These are phyloP conservation scores for Xiphydria camelus DNA, from an alignment of 2,888 invertebrate species.

Conservation along the genomic window DNA sequence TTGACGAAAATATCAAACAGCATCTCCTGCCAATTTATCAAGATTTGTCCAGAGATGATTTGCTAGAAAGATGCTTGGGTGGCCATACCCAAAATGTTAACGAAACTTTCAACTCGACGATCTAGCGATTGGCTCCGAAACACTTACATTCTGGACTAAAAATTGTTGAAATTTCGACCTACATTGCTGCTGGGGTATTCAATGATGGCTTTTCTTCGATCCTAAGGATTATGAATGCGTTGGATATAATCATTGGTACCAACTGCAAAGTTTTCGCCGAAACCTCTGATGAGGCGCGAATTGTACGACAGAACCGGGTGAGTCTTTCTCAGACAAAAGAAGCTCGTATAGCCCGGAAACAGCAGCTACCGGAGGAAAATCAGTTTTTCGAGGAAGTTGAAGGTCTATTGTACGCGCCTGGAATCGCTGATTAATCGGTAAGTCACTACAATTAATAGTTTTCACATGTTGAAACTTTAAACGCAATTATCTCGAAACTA, in stretches of 20 bases:
- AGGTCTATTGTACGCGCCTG: slow-evolving; percentile 12
- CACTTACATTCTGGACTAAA: slow-evolving; percentile 15
- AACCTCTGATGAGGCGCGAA: slow-evolving; percentile 1
- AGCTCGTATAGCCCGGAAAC: slow-evolving; percentile 15
- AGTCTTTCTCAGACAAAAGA: slow-evolving; percentile 13
- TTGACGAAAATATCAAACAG: slow-evolving; percentile 9
- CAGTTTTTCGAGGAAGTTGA: slow-evolving; percentile 16
- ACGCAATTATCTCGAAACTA: slow-evolving; percentile 3
- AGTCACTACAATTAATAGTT: slow-evolving; percentile 3
- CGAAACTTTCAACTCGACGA: slow-evolving; percentile 20
- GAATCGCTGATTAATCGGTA: slow-evolving; percentile 14
- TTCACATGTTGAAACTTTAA: slow-evolving; percentile 8
- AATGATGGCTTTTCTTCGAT: slow-evolving; percentile 13
- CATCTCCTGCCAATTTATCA: slow-evolving; percentile 15
- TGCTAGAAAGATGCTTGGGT: slow-evolving; percentile 17
- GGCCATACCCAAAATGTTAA: slow-evolving; percentile 22
- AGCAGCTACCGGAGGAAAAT: slow-evolving; percentile 15
- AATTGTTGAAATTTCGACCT: slow-evolving; percentile 20
- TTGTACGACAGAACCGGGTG: background rate
- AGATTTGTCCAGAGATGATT: slow-evolving; percentile 13
- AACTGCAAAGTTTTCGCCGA: background rate
- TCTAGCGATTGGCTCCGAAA: slow-evolving; percentile 21
- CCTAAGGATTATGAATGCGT: slow-evolving; percentile 7
- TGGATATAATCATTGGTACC: slow-evolving; percentile 8
- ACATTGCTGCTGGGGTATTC: slow-evolving; percentile 16